Evolutionary conservation across 2,113 vertebrate genomes (phyloP).

Genomic region (Cyphomyrus plagiostoma): DNA sequence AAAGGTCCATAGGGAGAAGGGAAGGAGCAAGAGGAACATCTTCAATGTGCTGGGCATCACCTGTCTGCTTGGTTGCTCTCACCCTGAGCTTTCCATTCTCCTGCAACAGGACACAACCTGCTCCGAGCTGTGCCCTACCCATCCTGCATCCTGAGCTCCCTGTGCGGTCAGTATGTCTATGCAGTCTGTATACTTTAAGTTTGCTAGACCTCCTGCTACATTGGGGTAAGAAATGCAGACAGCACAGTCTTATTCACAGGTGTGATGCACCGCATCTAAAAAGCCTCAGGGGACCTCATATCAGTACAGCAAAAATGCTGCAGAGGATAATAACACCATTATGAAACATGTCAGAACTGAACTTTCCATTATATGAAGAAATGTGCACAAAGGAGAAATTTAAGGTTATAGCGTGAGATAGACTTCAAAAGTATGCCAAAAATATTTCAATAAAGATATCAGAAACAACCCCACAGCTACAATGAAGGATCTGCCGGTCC

Average conservation of each 20-base stretch:
- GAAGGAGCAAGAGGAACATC: too few relatives aligned
- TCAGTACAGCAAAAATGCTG: background rate
- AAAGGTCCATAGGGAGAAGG: too few relatives aligned
- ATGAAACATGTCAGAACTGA: background rate
- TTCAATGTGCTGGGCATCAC: too few relatives aligned
- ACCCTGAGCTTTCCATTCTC: too few relatives aligned
- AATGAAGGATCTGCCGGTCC: background rate
- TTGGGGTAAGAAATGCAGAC: background rate
- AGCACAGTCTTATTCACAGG: background rate
- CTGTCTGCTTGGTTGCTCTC: too few relatives aligned
- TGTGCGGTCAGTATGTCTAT: constrained; percentile 40
- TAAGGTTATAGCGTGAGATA: background rate
- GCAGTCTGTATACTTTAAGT: background rate
- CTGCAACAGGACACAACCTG: constrained; percentile 1
- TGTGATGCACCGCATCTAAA: background rate
- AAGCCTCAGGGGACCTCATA: background rate
- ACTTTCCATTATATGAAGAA: background rate
- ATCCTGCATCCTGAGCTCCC: constrained; percentile 48
- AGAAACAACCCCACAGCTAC: background rate
- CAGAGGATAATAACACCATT: background rate
- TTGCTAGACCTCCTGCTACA: background rate
- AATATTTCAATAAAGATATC: background rate
- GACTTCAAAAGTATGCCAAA: background rate
- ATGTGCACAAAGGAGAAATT: background rate
- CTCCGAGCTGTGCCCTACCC: constrained; percentile 33